These are phyloP conservation scores for Nemurella pictetii DNA, from an alignment of 2,888 invertebrate species.

Conservation along the genomic window DNA sequence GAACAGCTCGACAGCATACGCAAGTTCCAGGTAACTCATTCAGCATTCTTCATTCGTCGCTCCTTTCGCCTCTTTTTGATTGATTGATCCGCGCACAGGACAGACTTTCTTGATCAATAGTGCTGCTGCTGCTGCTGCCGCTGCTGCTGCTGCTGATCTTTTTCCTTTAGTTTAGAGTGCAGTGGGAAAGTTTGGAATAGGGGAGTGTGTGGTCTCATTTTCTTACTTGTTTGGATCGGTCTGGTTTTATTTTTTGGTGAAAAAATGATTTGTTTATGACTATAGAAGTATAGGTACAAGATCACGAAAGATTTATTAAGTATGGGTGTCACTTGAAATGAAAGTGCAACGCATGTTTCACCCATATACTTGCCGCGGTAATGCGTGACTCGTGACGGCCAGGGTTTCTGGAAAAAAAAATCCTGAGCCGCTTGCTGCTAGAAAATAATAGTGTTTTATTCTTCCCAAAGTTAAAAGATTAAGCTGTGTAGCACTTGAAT, in stretches of 20 bases:
- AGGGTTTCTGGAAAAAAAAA: neutral
- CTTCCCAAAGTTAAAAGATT: neutral
- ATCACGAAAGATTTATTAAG: neutral
- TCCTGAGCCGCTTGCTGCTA: neutral
- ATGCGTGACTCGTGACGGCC: neutral
- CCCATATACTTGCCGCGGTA: neutral
- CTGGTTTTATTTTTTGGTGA: neutral
- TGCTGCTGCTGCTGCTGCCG: neutral
- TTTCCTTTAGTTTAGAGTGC: neutral
- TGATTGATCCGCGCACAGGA: neutral
- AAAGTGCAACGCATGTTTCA: neutral
- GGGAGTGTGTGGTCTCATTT: neutral
- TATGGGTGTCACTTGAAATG: neutral
- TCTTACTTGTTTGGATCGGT: neutral
- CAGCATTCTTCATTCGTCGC: neutral
- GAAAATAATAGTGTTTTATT: neutral
- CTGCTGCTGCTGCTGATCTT: neutral
- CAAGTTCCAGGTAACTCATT: conserved; percentile 78
- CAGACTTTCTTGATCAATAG: neutral
- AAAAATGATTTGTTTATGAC: neutral
- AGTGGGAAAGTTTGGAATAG: neutral
- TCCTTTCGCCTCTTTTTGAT: neutral
- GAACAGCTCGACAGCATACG: conserved; percentile 91
- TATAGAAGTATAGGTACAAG: neutral
- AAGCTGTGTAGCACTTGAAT: neutral